A percentile compares a stretch with the other conserved stretches of the same genome.
Evolutionary conservation across 2,113 vertebrate genomes (phyloP).

Genomic region (Sylvicapra grimmia): DNA sequence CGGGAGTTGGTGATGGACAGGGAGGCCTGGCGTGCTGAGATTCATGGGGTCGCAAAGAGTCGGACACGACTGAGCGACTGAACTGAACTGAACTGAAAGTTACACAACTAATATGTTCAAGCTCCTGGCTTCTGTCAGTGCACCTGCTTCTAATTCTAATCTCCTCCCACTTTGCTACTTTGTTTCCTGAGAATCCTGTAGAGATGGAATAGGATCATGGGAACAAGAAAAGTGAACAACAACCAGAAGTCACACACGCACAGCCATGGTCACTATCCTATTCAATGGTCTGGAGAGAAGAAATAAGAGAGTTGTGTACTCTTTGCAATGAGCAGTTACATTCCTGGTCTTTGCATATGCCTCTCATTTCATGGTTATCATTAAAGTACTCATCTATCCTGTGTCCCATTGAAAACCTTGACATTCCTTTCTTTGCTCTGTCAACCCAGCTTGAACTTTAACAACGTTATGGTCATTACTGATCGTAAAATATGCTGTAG

Average conservation of each 20-base stretch:
- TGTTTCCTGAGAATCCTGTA: not conserved
- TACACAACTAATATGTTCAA: not conserved
- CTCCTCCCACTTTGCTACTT: not conserved
- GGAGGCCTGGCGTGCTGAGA: too few species aligned
- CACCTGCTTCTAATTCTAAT: not conserved
- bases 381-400: not conserved
- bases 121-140: not conserved
- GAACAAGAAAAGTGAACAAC: not conserved
- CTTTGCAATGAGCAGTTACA: not conserved
- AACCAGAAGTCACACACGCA: not conserved
- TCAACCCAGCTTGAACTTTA: not conserved
- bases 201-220: not conserved
- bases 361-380: not conserved
- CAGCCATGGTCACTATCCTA: not conserved
- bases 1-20: too few species aligned
- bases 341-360: not conserved
- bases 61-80: too few species aligned
- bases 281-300: not conserved
- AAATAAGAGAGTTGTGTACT: not conserved
- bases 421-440: not conserved
- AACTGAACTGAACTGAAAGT: not conserved
- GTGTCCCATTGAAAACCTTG: not conserved
- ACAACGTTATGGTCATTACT: rapidly evolving
- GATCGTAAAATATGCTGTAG: not conserved
- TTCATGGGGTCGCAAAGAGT: too few species aligned